Evolutionary conservation across 2,113 vertebrate species (phyloP).

Genomic region (Nyctereutes procyonoides): DNA sequence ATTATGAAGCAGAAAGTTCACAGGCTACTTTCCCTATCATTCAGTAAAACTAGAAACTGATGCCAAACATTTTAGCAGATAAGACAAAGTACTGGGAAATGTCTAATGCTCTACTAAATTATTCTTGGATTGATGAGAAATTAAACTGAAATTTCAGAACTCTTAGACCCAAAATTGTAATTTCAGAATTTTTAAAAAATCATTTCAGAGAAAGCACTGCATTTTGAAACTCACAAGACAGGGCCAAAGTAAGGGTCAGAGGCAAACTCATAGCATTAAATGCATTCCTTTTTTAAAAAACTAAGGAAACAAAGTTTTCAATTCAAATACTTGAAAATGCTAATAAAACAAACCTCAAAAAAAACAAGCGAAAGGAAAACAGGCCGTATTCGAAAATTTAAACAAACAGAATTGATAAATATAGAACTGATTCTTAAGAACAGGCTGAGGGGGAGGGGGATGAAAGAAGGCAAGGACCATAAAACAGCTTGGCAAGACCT

Average conservation of each 20-base stretch:
- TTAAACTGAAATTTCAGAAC: not conserved
- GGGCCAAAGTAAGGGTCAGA: not conserved
- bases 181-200: constrained; percentile 16
- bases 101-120: not conserved
- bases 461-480: rapidly evolving
- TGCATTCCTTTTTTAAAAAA: not conserved
- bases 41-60: constrained; percentile 43
- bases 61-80: not conserved
- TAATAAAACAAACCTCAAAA: constrained; percentile 22
- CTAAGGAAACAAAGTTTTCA: not conserved
- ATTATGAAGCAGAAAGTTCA: not conserved
- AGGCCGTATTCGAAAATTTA: not conserved
- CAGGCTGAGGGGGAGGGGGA: rapidly evolving
- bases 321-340: not conserved
- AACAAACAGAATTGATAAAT: not conserved
- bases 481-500: not conserved
- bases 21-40: not conserved
- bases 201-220: not conserved
- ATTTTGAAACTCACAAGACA: not conserved
- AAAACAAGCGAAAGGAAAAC: constrained; percentile 25
- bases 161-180: not conserved
- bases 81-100: not conserved
- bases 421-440: not conserved
- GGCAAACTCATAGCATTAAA: constrained; percentile 43
- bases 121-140: not conserved